phyloP scores from a whole-genome alignment of 2,888 invertebrate genomes.

The Acleris cristana region DNA sequence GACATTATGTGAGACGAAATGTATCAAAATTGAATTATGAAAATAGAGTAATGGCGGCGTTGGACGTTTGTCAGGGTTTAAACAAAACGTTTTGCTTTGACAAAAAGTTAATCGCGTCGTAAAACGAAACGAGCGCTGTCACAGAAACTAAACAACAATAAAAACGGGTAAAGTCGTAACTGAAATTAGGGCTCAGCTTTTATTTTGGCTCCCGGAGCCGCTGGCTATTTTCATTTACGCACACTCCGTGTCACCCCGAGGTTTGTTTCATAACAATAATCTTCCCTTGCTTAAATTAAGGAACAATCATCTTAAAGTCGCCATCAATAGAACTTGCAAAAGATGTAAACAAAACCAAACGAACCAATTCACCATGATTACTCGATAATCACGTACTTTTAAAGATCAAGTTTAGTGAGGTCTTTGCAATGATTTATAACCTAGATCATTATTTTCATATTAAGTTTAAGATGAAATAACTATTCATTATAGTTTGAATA shows the following conservation, averaged over 20 bases:
- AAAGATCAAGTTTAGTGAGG: too few species aligned
- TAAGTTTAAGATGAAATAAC: too few species aligned
- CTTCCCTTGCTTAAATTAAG: not conserved
- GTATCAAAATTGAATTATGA: constrained; percentile 71
- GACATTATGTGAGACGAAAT: constrained; percentile 69
- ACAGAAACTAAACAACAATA: constrained; percentile 72
- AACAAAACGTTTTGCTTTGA: constrained; percentile 71
- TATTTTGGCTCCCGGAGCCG: constrained; percentile 20
- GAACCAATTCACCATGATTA: too few species aligned
- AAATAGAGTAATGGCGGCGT: constrained; percentile 50
- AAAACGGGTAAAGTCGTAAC: constrained; percentile 57
- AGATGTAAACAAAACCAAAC: too few species aligned
- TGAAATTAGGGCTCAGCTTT: constrained; percentile 42
- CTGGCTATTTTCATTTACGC: constrained; percentile 12
- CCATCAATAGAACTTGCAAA: too few species aligned
- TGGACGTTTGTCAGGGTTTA: constrained; percentile 60
- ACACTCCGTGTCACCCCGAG: not conserved
- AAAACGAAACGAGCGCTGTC: constrained; percentile 74
- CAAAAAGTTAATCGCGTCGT: constrained; percentile 77
- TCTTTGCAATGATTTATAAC: too few species aligned
- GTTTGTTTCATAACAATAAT: not conserved
- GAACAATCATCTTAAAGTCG: not conserved
- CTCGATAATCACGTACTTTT: too few species aligned
- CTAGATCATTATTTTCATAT: too few species aligned
- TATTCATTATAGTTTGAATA: too few species aligned